Percentiles rank a stretch among this genome's conserved stretches.
phyloP scores from a whole-genome alignment of 2,888 invertebrate species.

The Andrena fulva region DNA sequence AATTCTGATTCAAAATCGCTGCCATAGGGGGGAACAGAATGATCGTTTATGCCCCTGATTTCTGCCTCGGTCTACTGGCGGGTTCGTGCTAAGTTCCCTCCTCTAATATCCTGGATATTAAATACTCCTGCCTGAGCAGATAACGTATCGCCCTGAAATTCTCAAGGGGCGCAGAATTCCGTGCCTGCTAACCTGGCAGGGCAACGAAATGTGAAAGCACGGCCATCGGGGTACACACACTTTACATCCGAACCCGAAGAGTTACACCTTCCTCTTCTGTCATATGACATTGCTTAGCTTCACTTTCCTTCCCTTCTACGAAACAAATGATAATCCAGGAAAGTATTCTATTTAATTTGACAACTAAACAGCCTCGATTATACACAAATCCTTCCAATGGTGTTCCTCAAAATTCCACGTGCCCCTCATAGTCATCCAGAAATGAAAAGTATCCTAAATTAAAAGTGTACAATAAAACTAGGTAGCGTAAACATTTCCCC shows the following conservation, averaged over 20 bases:
- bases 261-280: constrained; percentile 30
- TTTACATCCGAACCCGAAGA: constrained; percentile 44
- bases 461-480: too few relatives aligned
- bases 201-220: constrained; percentile 46
- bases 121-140: constrained; percentile 67
- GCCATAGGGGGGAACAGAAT: constrained; percentile 39
- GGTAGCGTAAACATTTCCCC: too few relatives aligned
- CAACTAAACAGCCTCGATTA: too few relatives aligned
- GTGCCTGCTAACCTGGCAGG: constrained; percentile 31
- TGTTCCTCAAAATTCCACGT: too few relatives aligned
- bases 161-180: constrained; percentile 67
- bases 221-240: constrained; percentile 30
- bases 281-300: neutral
- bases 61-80: constrained; percentile 31
- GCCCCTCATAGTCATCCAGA: too few relatives aligned
- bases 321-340: too few relatives aligned
- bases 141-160: constrained; percentile 72
- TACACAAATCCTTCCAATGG: too few relatives aligned
- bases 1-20: constrained; percentile 56
- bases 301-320: neutral
- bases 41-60: constrained; percentile 59
- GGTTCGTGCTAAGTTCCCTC: constrained; percentile 44
- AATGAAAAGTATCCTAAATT: too few relatives aligned
- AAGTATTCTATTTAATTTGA: too few relatives aligned
- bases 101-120: constrained; percentile 71